Conservation (phyloP, 2,797 vertebrate genomes). For the Molossus alvarezi region DNA sequence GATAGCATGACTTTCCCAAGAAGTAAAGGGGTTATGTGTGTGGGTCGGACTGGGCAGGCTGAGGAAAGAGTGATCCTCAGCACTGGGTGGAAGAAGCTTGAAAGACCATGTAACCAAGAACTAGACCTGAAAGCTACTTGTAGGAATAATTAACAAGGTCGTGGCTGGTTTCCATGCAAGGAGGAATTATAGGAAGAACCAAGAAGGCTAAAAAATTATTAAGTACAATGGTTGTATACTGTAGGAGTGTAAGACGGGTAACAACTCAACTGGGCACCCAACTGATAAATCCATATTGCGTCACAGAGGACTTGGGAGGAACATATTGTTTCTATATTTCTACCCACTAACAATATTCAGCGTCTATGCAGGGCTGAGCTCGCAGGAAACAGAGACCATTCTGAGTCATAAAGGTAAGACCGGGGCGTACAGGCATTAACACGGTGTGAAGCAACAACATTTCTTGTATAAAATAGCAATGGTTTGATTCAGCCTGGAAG, state of each 20-base stretch:
- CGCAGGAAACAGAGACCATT: not conserved
- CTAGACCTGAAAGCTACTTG: not conserved
- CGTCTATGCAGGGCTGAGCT: not conserved
- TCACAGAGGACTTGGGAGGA: not conserved
- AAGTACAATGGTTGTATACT: not conserved
- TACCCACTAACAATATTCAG: not conserved
- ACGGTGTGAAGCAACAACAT: not conserved
- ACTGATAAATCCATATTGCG: not conserved
- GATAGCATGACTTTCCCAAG: not conserved
- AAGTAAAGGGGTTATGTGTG: not conserved
- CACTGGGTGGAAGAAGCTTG: not conserved
- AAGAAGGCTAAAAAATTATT: not conserved
- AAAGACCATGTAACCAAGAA: not conserved
- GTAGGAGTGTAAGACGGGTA: not conserved
- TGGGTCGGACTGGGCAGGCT: not conserved
- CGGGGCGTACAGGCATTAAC: not conserved
- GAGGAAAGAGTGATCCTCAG: not conserved
- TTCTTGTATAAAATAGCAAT: not conserved
- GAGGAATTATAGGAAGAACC: not conserved
- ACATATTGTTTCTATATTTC: not conserved
- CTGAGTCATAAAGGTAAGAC: not conserved
- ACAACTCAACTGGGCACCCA: not conserved
- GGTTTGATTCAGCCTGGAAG: conserved; percentile 48
- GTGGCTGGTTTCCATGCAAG: not conserved
- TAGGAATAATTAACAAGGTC: conserved; percentile 12